Evolutionary conservation across 2,113 vertebrate species (phyloP).

Genomic region (Eurypyga helias): DNA sequence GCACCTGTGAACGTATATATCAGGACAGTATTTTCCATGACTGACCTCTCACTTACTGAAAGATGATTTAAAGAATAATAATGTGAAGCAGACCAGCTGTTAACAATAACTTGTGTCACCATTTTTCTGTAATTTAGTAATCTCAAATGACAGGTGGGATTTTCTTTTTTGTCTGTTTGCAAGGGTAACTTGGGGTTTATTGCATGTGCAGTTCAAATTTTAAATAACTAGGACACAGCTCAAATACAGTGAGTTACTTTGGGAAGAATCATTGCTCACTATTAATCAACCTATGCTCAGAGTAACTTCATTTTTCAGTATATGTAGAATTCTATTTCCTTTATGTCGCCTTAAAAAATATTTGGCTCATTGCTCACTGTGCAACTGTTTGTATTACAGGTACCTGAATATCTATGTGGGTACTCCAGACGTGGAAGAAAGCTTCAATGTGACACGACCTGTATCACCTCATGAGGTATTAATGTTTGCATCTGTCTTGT

Average conservation of each 20-base stretch:
- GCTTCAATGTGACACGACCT: constrained; percentile 95
- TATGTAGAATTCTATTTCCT: neutral
- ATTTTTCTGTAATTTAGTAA: neutral
- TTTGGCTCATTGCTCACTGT: neutral
- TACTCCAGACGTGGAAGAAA: constrained; percentile 97
- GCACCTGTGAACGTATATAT: neutral
- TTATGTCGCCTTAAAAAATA: neutral
- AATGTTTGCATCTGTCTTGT: neutral
- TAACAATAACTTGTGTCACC: neutral
- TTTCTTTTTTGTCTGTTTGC: neutral
- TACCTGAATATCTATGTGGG: constrained; percentile 98
- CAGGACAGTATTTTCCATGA: neutral
- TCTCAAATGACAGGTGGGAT: neutral
- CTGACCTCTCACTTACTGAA: neutral
- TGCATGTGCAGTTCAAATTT: neutral
- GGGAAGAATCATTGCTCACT: neutral
- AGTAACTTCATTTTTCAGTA: neutral
- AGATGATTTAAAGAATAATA: neutral
- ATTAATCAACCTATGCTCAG: neutral
- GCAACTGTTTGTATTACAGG: constrained; percentile 73
- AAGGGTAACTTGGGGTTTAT: neutral
- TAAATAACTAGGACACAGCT: neutral
- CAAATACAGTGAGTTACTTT: neutral
- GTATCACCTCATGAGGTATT: constrained; percentile 96
- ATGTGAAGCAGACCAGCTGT: neutral